These are phyloP conservation scores for Aix galericulata DNA, from an alignment of 2,113 vertebrate species.

Conservation along the genomic window DNA sequence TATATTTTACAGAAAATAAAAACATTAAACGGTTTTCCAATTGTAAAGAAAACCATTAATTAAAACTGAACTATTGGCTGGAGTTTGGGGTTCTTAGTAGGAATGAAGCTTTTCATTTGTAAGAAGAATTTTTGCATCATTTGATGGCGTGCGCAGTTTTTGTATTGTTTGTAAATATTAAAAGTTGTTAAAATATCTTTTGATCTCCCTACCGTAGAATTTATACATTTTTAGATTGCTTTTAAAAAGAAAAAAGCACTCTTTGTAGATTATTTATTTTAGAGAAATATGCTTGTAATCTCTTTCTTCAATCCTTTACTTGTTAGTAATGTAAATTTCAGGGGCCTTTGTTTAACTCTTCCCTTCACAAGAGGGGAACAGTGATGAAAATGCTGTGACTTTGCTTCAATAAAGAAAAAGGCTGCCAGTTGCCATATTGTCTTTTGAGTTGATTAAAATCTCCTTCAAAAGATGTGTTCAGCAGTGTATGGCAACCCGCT, in stretches of 20 bases:
- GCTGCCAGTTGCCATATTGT: slow-evolving; percentile 61
- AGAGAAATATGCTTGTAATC: slow-evolving; percentile 74
- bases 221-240: slow-evolving; percentile 83
- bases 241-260: slow-evolving; percentile 72
- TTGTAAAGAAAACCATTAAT: slow-evolving; percentile 72
- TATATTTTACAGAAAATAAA: slow-evolving; percentile 70
- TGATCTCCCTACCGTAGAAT: slow-evolving; percentile 79
- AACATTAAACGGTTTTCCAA: slow-evolving; percentile 68
- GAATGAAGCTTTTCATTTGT: slow-evolving; percentile 77
- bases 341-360: slow-evolving; percentile 69
- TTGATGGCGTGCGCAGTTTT: slow-evolving; percentile 81
- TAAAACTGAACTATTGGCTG: slow-evolving; percentile 54
- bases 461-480: slow-evolving; percentile 38
- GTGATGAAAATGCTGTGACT: slow-evolving; percentile 69
- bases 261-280: slow-evolving; percentile 92
- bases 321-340: slow-evolving; percentile 73
- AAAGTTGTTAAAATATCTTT: slow-evolving; percentile 82
- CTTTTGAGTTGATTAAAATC: slow-evolving; percentile 46
- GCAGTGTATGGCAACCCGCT: background rate
- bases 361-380: slow-evolving; percentile 47
- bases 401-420: slow-evolving; percentile 72
- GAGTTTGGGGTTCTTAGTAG: slow-evolving; percentile 66
- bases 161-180: slow-evolving; percentile 87
- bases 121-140: slow-evolving; percentile 73
- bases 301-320: slow-evolving; percentile 57